A percentile compares a stretch with the other conserved stretches of the same genome.
These are phyloP conservation scores for Heterocephalus glaber DNA, from an alignment of 2,113 vertebrate species.

Conservation along the genomic window DNA sequence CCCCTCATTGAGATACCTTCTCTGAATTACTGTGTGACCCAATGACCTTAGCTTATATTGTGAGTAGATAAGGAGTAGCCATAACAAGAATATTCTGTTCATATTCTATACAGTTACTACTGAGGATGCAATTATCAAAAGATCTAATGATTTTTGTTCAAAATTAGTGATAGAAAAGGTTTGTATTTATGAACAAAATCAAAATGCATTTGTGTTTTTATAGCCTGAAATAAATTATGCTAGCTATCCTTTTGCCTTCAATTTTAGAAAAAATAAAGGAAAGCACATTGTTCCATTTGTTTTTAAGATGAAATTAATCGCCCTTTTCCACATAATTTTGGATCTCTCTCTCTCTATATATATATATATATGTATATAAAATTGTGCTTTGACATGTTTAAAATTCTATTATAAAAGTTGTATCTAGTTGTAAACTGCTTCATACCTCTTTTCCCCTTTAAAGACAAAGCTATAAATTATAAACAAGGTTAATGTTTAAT, in stretches of 20 bases:
- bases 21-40: not conserved
- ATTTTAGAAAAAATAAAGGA: not conserved
- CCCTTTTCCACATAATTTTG: not conserved
- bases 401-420: not conserved
- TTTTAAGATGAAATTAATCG: not conserved
- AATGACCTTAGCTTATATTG: not conserved
- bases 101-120: not conserved
- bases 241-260: slow-evolving; percentile 2
- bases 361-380: no score
- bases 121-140: not conserved
- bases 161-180: not conserved
- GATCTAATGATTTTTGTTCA: not conserved
- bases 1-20: not conserved
- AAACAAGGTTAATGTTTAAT: slow-evolving; percentile 23
- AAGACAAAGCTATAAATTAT: slow-evolving; percentile 8
- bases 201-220: not conserved
- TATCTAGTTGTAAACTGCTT: not conserved
- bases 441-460: slow-evolving; percentile 45
- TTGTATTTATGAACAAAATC: slow-evolving; percentile 37
- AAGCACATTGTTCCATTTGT: not conserved
- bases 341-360: not conserved
- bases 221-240: not conserved
- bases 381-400: not conserved
- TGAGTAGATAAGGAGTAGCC: not conserved
- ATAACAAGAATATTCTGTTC: not conserved